A percentile compares a stretch with the other conserved stretches of the same genome.
Conservation (phyloP, 2,797 vertebrate genomes). For the Margarornis squamiger region DNA sequence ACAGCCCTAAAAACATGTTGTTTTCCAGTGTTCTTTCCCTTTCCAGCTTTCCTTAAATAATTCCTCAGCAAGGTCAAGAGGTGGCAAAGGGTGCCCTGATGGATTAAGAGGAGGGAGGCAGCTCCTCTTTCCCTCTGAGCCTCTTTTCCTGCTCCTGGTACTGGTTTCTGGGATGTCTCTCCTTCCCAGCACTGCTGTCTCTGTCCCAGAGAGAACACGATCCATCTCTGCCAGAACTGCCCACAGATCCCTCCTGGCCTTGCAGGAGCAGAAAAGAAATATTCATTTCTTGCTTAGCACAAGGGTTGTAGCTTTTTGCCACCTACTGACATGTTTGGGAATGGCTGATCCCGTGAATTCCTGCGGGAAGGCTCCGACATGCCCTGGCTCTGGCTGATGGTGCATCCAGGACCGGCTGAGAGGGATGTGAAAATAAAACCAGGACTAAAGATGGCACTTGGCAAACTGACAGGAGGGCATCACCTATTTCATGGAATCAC, state of each 20-base stretch:
- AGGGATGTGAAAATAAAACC: fast-evolving
- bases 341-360: neutral
- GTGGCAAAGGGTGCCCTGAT: neutral
- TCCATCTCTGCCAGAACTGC: neutral
- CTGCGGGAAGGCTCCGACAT: neutral
- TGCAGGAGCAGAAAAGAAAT: neutral
- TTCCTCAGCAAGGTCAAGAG: neutral
- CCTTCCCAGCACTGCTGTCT: neutral
- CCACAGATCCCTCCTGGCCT: neutral
- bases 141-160: neutral
- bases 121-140: neutral
- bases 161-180: neutral
- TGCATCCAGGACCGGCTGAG: neutral
- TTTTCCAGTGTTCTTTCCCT: neutral
- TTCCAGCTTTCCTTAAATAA: neutral
- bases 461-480: neutral
- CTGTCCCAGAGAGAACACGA: fast-evolving
- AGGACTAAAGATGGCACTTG: neutral
- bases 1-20: neutral
- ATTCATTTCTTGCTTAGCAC: neutral
- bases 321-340: constrained; percentile 60
- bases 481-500: fast-evolving
- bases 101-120: neutral
- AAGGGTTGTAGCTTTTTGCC: constrained; percentile 63
- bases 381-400: fast-evolving